Conservation (phyloP, 2,113 vertebrate genomes). For the Tamias sibiricus region DNA sequence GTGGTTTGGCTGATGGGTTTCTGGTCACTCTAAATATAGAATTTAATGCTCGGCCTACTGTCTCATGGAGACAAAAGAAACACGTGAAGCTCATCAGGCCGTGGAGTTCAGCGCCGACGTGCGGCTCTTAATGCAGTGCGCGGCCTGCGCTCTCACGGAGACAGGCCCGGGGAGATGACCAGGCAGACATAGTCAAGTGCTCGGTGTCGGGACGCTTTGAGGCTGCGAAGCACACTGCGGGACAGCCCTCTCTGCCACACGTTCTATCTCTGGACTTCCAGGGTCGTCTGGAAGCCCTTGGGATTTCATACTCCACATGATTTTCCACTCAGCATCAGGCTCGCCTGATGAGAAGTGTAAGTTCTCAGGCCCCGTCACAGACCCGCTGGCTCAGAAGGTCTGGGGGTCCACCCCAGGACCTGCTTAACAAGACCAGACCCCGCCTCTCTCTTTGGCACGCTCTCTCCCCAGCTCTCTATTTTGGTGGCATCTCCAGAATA, state of each 20-base stretch:
- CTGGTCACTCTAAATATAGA: not conserved
- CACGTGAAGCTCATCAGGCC: not conserved
- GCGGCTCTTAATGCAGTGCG: too few species aligned
- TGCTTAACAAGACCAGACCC: not conserved
- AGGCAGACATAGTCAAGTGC: not conserved
- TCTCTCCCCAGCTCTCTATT: not conserved
- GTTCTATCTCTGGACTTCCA: not conserved
- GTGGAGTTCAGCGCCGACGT: too few species aligned
- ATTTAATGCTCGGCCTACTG: not conserved
- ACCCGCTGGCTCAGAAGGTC: not conserved
- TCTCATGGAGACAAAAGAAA: not conserved
- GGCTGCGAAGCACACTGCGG: not conserved
- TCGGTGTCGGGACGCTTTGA: not conserved
- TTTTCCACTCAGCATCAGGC: not conserved
- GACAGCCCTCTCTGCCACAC: not conserved
- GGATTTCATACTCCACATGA: not conserved
- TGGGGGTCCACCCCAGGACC: not conserved
- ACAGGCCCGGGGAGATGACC: not conserved
- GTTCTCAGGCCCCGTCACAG: not conserved
- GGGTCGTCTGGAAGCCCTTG: not conserved
- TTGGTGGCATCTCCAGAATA: not conserved
- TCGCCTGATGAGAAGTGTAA: not conserved
- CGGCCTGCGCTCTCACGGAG: not conserved
- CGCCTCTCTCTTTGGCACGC: rapidly evolving
- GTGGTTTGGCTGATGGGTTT: not conserved